Percentiles rank a stretch among this genome's conserved stretches.
phyloP scores from a whole-genome alignment of 2,797 vertebrate species.

The Typhlichthys eigenmanni region DNA sequence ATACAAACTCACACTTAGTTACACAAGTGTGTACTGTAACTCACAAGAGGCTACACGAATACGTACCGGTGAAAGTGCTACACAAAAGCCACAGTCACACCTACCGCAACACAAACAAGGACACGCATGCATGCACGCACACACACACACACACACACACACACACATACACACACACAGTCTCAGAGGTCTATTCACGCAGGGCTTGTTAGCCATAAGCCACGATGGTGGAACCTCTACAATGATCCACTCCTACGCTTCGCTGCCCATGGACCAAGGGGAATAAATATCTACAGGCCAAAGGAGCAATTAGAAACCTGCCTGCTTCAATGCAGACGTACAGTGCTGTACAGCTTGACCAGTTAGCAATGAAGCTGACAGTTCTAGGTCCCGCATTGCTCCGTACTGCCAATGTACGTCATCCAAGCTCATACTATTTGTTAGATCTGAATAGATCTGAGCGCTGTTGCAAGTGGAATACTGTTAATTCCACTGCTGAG shows the following conservation, averaged over 20 bases:
- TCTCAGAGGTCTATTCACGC: conserved; percentile 37
- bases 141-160: not conserved
- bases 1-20: too few relatives aligned
- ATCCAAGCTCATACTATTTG: not conserved
- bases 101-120: not conserved
- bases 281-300: conserved; percentile 44
- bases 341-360: not conserved
- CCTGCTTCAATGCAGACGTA: conserved; percentile 17
- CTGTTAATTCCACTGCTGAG: not conserved
- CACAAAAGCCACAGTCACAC: too few relatives aligned
- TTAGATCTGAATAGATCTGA: not conserved
- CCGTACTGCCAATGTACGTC: conserved; percentile 5
- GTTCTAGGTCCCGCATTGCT: conserved; percentile 4
- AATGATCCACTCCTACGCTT: conserved; percentile 45
- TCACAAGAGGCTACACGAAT: too few relatives aligned
- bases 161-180: not conserved
- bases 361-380: conserved; percentile 15
- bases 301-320: conserved; percentile 44
- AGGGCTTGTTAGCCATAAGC: conserved; percentile 30
- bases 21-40: too few relatives aligned
- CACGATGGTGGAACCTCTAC: conserved; percentile 34
- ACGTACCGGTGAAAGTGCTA: too few relatives aligned
- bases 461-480: not conserved
- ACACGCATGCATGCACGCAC: conserved; percentile 1
- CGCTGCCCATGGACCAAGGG: conserved; percentile 27